Percentiles rank a stretch among this genome's conserved stretches.
These are phyloP conservation scores for Endotricha flammealis DNA, from an alignment of 2,888 invertebrate species.

Conservation along the genomic window DNA sequence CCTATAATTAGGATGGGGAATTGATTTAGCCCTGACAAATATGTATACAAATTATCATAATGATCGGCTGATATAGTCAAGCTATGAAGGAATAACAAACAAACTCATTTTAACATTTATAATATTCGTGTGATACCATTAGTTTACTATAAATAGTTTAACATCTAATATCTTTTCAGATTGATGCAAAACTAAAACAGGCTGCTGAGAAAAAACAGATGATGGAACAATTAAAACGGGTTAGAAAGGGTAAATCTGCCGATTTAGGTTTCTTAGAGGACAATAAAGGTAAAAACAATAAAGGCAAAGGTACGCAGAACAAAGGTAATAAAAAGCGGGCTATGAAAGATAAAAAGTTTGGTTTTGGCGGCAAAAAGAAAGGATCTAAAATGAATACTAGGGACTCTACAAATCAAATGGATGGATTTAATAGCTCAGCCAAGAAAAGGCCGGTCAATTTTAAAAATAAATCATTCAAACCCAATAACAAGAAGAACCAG, in stretches of 20 bases:
- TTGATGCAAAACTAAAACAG: conserved; percentile 89
- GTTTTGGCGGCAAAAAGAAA: conserved; percentile 97
- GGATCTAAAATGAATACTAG: conserved; percentile 92
- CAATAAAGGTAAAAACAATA: conserved; percentile 53
- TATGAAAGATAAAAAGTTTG: conserved; percentile 90
- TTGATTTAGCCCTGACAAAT: too few species aligned
- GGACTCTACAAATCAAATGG: conserved; percentile 84
- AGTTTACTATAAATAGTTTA: neutral
- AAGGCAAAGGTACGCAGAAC: conserved; percentile 41
- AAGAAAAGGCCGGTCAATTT: conserved; percentile 55
- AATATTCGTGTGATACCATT: too few species aligned
- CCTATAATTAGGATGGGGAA: too few species aligned
- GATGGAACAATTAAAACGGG: conserved; percentile 95
- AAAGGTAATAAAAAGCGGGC: conserved; percentile 73
- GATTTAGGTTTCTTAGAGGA: conserved; percentile 90
- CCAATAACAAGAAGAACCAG: conserved; percentile 63
- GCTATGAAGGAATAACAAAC: too few species aligned
- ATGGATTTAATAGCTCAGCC: conserved; percentile 71
- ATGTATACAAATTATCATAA: too few species aligned
- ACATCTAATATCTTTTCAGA: conserved; percentile 60
- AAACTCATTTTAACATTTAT: too few species aligned
- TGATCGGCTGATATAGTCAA: too few species aligned
- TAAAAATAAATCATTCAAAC: conserved; percentile 60
- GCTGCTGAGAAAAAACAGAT: conserved; percentile 94
- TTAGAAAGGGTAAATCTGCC: conserved; percentile 88